These are phyloP conservation scores for Idaea straminata DNA, from an alignment of 2,888 invertebrate species.

Conservation along the genomic window DNA sequence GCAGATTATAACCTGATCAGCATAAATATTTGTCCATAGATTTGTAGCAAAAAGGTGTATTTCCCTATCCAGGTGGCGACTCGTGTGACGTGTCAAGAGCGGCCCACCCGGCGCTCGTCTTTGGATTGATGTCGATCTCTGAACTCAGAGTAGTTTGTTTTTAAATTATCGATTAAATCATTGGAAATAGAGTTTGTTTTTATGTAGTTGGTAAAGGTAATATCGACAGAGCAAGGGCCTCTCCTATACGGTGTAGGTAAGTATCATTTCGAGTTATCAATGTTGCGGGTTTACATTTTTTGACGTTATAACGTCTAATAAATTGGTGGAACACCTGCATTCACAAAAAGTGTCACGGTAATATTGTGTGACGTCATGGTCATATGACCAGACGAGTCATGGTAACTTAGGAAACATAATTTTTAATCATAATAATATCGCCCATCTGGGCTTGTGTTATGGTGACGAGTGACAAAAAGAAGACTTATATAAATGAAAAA, in stretches of 20 bases:
- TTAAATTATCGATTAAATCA: conserved; percentile 7
- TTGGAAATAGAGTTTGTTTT: not conserved
- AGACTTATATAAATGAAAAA: no score
- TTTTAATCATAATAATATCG: no score
- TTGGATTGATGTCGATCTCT: conserved; percentile 46
- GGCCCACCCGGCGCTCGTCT: conserved; percentile 35
- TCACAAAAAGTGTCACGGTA: no score
- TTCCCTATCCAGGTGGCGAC: conserved; percentile 51
- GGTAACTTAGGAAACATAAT: no score
- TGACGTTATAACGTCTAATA: no score
- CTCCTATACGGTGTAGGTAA: not conserved
- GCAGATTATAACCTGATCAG: not conserved
- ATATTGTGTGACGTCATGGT: no score
- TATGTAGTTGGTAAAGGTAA: not conserved
- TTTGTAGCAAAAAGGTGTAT: conserved; percentile 42
- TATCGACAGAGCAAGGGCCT: not conserved
- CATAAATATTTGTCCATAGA: not conserved
- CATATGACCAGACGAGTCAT: no score
- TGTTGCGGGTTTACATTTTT: no score
- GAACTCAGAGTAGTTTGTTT: conserved; percentile 41
- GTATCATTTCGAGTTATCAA: no score
- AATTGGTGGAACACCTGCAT: no score
- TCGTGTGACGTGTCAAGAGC: conserved; percentile 34
- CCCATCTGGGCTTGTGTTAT: no score
- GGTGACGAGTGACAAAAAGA: no score